Conservation (phyloP, 2,113 vertebrate genomes). For the Thalassarche chlororhynchos region DNA sequence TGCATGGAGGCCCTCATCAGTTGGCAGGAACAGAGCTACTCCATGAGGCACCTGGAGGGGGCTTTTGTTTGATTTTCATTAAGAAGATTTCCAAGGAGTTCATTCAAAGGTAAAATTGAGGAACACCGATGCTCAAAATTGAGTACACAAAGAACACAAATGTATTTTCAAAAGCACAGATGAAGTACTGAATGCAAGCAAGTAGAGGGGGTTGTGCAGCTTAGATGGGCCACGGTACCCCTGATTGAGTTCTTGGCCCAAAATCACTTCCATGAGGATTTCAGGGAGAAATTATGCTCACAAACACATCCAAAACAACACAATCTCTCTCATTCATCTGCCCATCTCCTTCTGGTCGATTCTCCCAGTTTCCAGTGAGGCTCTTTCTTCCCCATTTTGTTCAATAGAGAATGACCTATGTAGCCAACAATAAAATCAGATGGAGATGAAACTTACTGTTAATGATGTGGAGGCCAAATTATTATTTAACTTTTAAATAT, state of each 20-base stretch:
- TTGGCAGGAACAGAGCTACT: neutral
- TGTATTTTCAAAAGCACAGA: neutral
- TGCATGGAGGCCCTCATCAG: neutral
- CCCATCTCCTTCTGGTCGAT: neutral
- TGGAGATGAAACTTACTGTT: conserved; percentile 1
- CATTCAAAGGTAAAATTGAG: conserved; percentile 8
- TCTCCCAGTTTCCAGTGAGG: neutral
- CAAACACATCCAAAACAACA: neutral
- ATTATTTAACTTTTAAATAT: conserved; percentile 59
- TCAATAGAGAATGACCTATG: neutral
- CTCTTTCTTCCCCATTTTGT: neutral
- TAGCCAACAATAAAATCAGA: conserved; percentile 34
- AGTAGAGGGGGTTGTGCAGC: neutral
- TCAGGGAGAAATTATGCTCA: neutral
- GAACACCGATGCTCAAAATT: neutral
- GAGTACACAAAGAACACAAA: neutral
- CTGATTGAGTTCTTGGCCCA: neutral
- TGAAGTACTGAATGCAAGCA: neutral
- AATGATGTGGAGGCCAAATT: conserved; percentile 44
- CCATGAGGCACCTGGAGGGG: neutral
- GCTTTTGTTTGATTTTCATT: neutral
- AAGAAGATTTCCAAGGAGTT: conserved; percentile 10
- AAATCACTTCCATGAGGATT: neutral
- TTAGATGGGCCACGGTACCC: neutral
- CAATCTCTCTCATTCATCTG: neutral